Base-by-base conservation (phyloP, 2,797 vertebrate genomes). In the Poeciliopsis turneri region DNA sequence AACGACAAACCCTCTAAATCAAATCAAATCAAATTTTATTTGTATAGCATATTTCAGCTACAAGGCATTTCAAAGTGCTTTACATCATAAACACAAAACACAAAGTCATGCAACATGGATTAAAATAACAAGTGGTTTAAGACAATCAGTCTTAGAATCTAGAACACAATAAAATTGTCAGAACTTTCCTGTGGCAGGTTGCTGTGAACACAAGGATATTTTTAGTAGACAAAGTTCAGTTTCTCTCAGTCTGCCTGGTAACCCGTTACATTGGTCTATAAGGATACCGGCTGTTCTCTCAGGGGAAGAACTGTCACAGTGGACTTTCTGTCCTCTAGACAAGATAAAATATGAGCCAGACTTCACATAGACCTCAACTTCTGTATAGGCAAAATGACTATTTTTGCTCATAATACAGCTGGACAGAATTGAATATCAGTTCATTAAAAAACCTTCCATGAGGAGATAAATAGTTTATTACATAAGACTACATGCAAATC, bases 281-380 rank as follows among this genome's bases (percentile, higher is more conserved):
- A 64, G 68, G 82, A 80, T 66, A 39, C 84, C 82, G 84, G 68
- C 78, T 74, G 49, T 78, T 82, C 72, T 84, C 88, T 84, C 84
- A 18, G 74, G 90, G 84, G 90, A 90, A 47, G n/a, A 87, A 81
- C 87, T 92, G 90, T 92, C 90, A 88, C 84, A 36, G 28, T 25
- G 51, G 51, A 25, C 64, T 66, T 45, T 55, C 39, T 76, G 61
- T 85, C 86, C 86, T 76, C 72, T 64, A 80, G 86, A 87, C 70
- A 75, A 82, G 49, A 78, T 73, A 53, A 76, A 79, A 86, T 46
- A 55, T 85, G 80, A 78, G 64, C 82, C 46, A n/a, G 20, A 82
- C 86, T 88, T 73, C 84, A 88, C 89, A 87, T 90, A 81, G 46
- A 85, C 75, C 85, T 88, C 81, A 71, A 76, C 81, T 83, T 78